A percentile compares a stretch with the other conserved stretches of the same genome.
phyloP scores from a whole-genome alignment of 2,797 vertebrate genomes.

The Hypotaenidia philippensis region DNA sequence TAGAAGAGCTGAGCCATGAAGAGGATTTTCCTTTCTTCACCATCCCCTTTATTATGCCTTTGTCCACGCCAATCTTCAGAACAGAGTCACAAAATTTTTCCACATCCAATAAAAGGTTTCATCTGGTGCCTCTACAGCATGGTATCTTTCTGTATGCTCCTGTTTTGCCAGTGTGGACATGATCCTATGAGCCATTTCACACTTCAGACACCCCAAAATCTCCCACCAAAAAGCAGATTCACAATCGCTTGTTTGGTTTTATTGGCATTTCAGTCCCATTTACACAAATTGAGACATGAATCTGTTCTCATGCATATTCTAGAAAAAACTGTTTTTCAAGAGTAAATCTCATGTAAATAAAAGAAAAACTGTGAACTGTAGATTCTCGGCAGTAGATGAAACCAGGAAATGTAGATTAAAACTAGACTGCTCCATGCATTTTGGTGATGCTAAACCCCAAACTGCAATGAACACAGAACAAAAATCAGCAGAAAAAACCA shows the following conservation, averaged over 20 bases:
- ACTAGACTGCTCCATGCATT: neutral
- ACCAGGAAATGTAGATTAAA: neutral
- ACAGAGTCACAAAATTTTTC: neutral
- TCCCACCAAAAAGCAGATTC: neutral
- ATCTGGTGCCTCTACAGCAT: neutral
- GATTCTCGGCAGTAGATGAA: neutral
- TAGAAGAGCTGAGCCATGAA: neutral
- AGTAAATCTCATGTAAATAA: neutral
- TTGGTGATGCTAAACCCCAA: neutral
- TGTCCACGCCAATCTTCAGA: neutral
- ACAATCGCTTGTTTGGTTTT: neutral
- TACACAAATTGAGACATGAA: neutral
- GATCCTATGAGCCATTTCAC: neutral
- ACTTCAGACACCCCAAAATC: neutral
- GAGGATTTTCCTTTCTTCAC: neutral
- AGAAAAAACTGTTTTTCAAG: neutral
- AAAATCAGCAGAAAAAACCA: neutral
- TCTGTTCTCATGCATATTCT: neutral
- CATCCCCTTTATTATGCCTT: neutral
- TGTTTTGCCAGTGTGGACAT: neutral
- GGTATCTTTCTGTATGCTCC: rapidly evolving
- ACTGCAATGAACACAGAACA: neutral
- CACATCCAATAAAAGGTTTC: neutral
- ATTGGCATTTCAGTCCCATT: neutral
- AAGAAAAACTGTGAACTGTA: neutral